phyloP scores from a whole-genome alignment of 2,797 vertebrate species.

The Argentina silus region DNA sequence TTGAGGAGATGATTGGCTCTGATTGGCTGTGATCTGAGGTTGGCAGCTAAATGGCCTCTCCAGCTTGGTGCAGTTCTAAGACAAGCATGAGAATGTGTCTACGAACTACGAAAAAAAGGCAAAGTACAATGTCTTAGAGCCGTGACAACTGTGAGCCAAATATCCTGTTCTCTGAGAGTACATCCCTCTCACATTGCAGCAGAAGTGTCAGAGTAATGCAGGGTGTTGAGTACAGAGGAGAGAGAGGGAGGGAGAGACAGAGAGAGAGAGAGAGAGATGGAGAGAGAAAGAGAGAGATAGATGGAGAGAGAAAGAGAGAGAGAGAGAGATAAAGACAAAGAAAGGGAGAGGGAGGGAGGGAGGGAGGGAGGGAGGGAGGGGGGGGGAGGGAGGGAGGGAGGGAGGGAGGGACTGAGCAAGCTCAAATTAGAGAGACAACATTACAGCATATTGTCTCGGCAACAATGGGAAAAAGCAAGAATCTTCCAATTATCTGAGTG shows the following conservation, averaged over 20 bases:
- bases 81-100: conserved; percentile 29
- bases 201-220: conserved; percentile 60
- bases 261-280: neutral
- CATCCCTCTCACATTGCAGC: conserved; percentile 33
- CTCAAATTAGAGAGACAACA: conserved; percentile 66
- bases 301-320: too few species aligned
- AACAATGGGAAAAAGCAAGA: conserved; percentile 53
- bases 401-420: conserved; percentile 42
- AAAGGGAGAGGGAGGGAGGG: too few species aligned
- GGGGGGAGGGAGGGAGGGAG: too few species aligned
- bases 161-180: neutral
- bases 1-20: conserved; percentile 8
- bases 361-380: conserved; percentile 5
- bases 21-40: conserved; percentile 23
- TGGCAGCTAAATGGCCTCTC: conserved; percentile 14
- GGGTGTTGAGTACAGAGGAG: conserved; percentile 58
- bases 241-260: neutral
- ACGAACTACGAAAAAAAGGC: neutral
- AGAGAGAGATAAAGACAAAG: too few species aligned
- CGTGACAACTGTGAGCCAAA: neutral
- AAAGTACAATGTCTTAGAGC: too few species aligned
- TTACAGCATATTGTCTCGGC: conserved; percentile 29
- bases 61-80: conserved; percentile 22
- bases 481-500: conserved; percentile 60
- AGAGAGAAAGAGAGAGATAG: too few species aligned